These are phyloP conservation scores for Pangasius macronema DNA, from an alignment of 2,797 vertebrate species.

Conservation along the genomic window DNA sequence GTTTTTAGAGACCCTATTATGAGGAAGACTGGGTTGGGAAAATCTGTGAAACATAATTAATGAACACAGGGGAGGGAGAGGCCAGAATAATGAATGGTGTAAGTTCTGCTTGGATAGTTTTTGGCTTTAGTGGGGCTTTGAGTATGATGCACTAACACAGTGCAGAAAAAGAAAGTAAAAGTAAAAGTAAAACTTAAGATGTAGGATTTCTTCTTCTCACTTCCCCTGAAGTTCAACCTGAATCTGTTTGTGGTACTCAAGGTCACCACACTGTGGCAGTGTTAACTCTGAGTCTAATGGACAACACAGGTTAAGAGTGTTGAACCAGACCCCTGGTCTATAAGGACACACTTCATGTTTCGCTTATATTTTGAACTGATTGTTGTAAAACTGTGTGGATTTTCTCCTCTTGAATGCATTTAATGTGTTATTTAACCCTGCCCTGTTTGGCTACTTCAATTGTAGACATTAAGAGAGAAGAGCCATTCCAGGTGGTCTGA, in stretches of 20 bases:
- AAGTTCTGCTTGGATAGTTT: slow-evolving; percentile 57
- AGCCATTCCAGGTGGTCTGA: slow-evolving; percentile 46
- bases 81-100: slow-evolving; percentile 67
- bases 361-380: not conserved
- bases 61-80: slow-evolving; percentile 63
- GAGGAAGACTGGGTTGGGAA: slow-evolving; percentile 67
- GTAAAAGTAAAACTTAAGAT: slow-evolving; percentile 15
- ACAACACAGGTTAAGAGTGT: slow-evolving; percentile 11
- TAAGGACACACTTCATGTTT: no score
- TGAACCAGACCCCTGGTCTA: not conserved
- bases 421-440: slow-evolving; percentile 36
- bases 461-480: slow-evolving; percentile 44
- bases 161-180: slow-evolving; percentile 25
- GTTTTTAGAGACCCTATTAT: slow-evolving; percentile 65
- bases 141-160: slow-evolving; percentile 35
- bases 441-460: slow-evolving; percentile 53
- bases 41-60: slow-evolving; percentile 67
- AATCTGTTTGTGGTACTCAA: slow-evolving; percentile 44
- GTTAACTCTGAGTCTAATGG: slow-evolving; percentile 37
- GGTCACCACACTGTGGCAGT: slow-evolving; percentile 59
- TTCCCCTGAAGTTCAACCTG: not conserved
- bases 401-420: slow-evolving; percentile 16
- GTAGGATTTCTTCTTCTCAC: not conserved
- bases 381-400: not conserved
- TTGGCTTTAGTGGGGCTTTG: slow-evolving; percentile 32